A percentile compares a stretch with the other conserved stretches of the same genome.
Conservation (phyloP, 2,888 invertebrate species). For the Sarcophaga variegata region DNA sequence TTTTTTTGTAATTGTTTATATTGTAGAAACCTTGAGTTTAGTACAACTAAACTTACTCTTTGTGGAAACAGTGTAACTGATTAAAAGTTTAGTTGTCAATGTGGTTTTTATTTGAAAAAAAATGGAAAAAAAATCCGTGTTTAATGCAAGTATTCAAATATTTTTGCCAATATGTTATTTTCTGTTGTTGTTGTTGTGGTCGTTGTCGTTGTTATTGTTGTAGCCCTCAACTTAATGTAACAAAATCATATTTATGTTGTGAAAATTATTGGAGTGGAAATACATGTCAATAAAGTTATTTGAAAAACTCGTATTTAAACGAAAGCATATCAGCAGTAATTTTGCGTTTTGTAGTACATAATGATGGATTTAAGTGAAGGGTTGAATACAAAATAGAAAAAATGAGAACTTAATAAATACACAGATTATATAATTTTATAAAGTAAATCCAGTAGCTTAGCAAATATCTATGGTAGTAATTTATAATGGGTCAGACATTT, state of each 20-base stretch:
- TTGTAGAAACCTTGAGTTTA: no score
- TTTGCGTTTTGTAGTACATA: neutral
- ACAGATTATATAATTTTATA: no score
- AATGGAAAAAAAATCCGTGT: neutral
- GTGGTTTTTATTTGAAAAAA: constrained; percentile 10
- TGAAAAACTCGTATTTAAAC: neutral
- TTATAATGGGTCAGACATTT: no score
- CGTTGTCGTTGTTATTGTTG: neutral
- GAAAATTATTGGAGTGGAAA: constrained; percentile 56
- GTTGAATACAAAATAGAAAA: no score
- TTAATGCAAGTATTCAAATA: constrained; percentile 25
- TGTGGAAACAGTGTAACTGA: constrained; percentile 7
- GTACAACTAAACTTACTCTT: neutral
- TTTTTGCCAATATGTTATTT: neutral
- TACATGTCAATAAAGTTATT: constrained; percentile 42
- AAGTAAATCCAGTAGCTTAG: no score
- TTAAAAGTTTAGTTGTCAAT: constrained; percentile 7
- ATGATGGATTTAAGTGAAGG: constrained; percentile 29
- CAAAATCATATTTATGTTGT: constrained; percentile 52
- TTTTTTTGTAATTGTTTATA: no score
- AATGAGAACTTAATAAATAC: no score
- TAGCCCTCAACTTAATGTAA: constrained; percentile 31
- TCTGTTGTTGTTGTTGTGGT: neutral
- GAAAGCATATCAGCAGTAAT: neutral
- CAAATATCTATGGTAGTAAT: no score